Evolutionary conservation across 2,888 invertebrate species (phyloP).

Genomic region (Acrobasis suavella): DNA sequence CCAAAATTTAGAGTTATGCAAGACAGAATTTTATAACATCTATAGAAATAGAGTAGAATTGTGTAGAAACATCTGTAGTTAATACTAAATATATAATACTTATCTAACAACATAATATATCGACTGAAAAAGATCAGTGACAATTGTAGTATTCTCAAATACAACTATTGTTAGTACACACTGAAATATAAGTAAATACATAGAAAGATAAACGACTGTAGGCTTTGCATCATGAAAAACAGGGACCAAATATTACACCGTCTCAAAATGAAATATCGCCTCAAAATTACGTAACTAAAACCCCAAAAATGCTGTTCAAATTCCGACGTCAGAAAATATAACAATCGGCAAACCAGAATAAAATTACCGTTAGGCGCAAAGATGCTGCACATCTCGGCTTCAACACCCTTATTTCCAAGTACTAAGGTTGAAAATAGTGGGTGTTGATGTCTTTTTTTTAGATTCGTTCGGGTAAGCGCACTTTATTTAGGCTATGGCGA

Average conservation of each 20-base stretch:
- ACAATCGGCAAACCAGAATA: slow-evolving; percentile 53
- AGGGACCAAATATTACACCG: slow-evolving; percentile 7
- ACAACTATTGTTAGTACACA: too few relatives aligned
- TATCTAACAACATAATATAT: too few relatives aligned
- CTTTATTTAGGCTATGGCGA: slow-evolving; percentile 47
- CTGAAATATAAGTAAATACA: too few relatives aligned
- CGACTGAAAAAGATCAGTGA: too few relatives aligned
- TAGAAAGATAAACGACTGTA: too few relatives aligned
- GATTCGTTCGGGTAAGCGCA: slow-evolving; percentile 21
- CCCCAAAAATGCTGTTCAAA: slow-evolving; percentile 8
- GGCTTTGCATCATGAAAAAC: background rate
- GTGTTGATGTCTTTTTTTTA: slow-evolving; percentile 12
- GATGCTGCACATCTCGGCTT: slow-evolving; percentile 50
- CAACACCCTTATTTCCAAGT: slow-evolving; percentile 23
- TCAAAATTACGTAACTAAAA: slow-evolving; percentile 19
- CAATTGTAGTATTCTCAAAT: too few relatives aligned
- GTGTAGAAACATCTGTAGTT: too few relatives aligned
- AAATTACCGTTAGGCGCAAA: slow-evolving; percentile 67
- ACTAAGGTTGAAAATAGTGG: slow-evolving; percentile 30
- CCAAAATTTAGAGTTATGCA: too few relatives aligned
- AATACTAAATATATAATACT: too few relatives aligned
- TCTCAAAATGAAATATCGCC: slow-evolving; percentile 13
- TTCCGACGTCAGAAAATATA: slow-evolving; percentile 21
- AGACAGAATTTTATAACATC: too few relatives aligned
- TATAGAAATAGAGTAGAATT: too few relatives aligned